Percentiles rank a stretch among this genome's conserved stretches.
These are phyloP conservation scores for Decapterus maruadsi DNA, from an alignment of 2,797 vertebrate species.

Conservation along the genomic window DNA sequence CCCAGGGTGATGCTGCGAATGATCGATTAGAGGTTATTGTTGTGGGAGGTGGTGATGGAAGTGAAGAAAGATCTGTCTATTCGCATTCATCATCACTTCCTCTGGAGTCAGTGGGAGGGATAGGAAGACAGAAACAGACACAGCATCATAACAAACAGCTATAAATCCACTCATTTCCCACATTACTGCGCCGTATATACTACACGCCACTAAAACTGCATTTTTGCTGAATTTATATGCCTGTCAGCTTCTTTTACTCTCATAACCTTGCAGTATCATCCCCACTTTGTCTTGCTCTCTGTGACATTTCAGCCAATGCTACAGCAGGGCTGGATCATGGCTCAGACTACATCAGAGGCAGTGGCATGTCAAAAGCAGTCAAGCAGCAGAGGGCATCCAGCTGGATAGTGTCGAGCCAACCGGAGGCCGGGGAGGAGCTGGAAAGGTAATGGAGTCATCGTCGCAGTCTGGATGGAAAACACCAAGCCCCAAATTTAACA, in stretches of 20 bases:
- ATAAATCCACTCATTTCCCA: slow-evolving; percentile 4
- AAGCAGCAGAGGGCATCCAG: slow-evolving; percentile 45
- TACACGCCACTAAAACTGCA: background rate
- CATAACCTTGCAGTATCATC: slow-evolving; percentile 1
- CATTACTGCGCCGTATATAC: background rate
- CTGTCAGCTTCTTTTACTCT: background rate
- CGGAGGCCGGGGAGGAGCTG: slow-evolving; percentile 28
- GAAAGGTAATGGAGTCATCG: slow-evolving; percentile 25
- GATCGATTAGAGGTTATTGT: slow-evolving; percentile 35
- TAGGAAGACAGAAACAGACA: background rate
- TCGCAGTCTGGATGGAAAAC: background rate
- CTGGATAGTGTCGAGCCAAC: slow-evolving; percentile 1
- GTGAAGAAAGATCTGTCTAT: slow-evolving; percentile 30
- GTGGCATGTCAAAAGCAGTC: slow-evolving; percentile 41
- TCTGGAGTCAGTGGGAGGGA: slow-evolving; percentile 21
- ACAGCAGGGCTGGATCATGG: slow-evolving; percentile 29
- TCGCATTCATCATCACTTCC: slow-evolving; percentile 42
- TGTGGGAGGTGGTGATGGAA: slow-evolving; percentile 26
- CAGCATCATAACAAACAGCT: slow-evolving; percentile 2
- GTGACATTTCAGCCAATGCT: slow-evolving; percentile 17
- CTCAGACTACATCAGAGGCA: slow-evolving; percentile 29
- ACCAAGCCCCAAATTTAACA: background rate
- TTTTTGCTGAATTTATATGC: background rate
- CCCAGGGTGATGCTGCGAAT: background rate
- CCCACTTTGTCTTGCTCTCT: background rate